phyloP scores from a whole-genome alignment of 2,113 vertebrate species.

The Proterorhinus semilunaris region DNA sequence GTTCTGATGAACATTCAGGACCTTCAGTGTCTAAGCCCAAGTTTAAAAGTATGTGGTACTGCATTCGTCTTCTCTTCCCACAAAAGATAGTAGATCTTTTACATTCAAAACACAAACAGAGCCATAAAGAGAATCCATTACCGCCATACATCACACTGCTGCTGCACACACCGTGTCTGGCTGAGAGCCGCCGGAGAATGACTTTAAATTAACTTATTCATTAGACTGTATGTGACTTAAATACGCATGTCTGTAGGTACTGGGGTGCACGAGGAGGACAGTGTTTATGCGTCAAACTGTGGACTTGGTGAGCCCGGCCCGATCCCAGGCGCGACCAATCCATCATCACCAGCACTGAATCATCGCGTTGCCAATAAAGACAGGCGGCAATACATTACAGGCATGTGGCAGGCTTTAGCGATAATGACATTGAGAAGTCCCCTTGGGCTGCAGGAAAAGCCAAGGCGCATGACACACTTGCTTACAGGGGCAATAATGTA shows the following conservation, averaged over 20 bases:
- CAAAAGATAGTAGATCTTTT: constrained; percentile 29
- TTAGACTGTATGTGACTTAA: constrained; percentile 57
- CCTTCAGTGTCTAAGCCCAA: too few relatives aligned
- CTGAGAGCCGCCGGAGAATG: constrained; percentile 52
- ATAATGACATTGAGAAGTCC: constrained; percentile 79
- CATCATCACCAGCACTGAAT: constrained; percentile 78
- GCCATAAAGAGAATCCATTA: constrained; percentile 42
- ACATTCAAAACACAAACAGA: constrained; percentile 45
- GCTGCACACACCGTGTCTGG: constrained; percentile 25
- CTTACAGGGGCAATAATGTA: constrained; percentile 76
- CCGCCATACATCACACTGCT: constrained; percentile 27
- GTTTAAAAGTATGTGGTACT: constrained; percentile 3
- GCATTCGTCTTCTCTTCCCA: constrained; percentile 15
- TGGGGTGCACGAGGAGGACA: constrained; percentile 50
- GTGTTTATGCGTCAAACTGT: constrained; percentile 64
- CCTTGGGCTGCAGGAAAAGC: constrained; percentile 70
- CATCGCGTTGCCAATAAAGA: constrained; percentile 75
- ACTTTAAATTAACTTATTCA: constrained; percentile 49
- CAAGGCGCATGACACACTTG: constrained; percentile 62
- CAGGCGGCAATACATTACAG: constrained; percentile 76
- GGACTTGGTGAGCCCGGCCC: constrained; percentile 45
- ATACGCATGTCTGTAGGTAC: constrained; percentile 51
- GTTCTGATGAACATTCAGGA: too few relatives aligned
- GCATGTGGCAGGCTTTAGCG: constrained; percentile 73
- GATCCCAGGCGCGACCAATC: constrained; percentile 67